Evolutionary conservation across 2,113 vertebrate species (phyloP).

Genomic region (Sylvietta virens): DNA sequence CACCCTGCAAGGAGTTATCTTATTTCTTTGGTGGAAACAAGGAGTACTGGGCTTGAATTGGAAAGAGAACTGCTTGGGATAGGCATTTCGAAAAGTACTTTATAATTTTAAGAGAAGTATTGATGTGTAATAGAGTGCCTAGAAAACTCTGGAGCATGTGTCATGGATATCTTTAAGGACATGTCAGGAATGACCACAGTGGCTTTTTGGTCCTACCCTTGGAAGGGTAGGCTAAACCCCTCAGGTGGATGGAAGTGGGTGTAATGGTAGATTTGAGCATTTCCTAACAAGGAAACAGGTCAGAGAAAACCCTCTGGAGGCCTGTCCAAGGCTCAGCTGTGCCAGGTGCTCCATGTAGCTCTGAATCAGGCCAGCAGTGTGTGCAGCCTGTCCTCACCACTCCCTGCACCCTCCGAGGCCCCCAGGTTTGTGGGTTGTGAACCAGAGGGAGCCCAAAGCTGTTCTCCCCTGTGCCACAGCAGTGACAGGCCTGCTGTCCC

Average conservation of each 20-base stretch:
- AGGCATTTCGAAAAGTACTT: not conserved
- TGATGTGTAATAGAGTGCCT: not conserved
- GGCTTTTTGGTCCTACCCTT: not conserved
- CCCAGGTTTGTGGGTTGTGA: not conserved
- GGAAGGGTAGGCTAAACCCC: not conserved
- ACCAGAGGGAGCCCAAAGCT: not conserved
- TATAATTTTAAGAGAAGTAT: not conserved
- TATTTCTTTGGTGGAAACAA: not conserved
- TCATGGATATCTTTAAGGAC: not conserved
- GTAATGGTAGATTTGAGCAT: not conserved
- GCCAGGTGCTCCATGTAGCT: not conserved
- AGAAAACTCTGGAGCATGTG: not conserved
- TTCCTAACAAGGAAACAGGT: not conserved
- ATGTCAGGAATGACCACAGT: not conserved
- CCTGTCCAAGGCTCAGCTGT: not conserved
- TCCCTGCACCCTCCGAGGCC: fast-evolving
- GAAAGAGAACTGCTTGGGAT: not conserved
- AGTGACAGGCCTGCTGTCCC: not conserved
- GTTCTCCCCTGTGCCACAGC: not conserved
- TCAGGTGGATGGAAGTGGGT: not conserved
- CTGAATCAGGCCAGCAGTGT: not conserved
- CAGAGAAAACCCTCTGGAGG: not conserved
- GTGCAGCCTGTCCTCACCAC: not conserved
- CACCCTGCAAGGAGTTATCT: not conserved
- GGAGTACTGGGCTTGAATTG: not conserved